A percentile compares a stretch with the other conserved stretches of the same genome.
Conservation (phyloP, 2,797 vertebrate species). For the Lithobates pipiens region DNA sequence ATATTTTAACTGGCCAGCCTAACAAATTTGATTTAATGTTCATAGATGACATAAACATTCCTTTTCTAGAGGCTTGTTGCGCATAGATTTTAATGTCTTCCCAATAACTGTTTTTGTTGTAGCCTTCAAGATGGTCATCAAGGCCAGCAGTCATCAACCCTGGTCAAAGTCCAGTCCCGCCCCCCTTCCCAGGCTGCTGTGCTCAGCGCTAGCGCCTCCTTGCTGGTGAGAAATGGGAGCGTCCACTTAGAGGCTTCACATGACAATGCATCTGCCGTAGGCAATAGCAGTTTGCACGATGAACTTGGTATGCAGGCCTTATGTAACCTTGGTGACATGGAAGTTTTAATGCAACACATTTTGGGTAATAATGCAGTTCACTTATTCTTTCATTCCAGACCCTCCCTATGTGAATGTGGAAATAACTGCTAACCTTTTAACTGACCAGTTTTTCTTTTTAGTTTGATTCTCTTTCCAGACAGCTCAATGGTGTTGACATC, state of each 20-base stretch:
- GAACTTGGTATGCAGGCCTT: constrained; percentile 93
- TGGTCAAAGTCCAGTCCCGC: constrained; percentile 91
- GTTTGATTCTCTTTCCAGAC: constrained; percentile 10
- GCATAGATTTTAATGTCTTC: constrained; percentile 72
- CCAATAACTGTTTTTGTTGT: constrained; percentile 80
- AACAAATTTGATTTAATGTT: neutral
- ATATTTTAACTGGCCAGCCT: neutral
- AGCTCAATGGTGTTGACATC: constrained; percentile 3
- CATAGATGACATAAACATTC: neutral
- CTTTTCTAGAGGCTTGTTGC: neutral
- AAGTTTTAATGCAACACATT: constrained; percentile 68
- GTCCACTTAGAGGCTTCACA: constrained; percentile 94
- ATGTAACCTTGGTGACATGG: constrained; percentile 76
- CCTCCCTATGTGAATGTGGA: constrained; percentile 41
- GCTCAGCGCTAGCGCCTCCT: constrained; percentile 94
- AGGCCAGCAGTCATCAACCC: constrained; percentile 92
- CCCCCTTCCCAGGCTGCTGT: constrained; percentile 95
- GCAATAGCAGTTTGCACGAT: constrained; percentile 94
- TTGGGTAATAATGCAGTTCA: constrained; percentile 66
- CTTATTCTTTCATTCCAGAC: constrained; percentile 63
- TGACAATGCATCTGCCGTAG: constrained; percentile 93
- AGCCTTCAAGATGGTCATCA: constrained; percentile 99
- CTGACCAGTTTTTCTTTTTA: neutral
- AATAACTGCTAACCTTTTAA: constrained; percentile 18
- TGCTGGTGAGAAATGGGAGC: constrained; percentile 99